These are phyloP conservation scores for Semnornis frantzii DNA, from an alignment of 2,113 vertebrate species.

Conservation along the genomic window DNA sequence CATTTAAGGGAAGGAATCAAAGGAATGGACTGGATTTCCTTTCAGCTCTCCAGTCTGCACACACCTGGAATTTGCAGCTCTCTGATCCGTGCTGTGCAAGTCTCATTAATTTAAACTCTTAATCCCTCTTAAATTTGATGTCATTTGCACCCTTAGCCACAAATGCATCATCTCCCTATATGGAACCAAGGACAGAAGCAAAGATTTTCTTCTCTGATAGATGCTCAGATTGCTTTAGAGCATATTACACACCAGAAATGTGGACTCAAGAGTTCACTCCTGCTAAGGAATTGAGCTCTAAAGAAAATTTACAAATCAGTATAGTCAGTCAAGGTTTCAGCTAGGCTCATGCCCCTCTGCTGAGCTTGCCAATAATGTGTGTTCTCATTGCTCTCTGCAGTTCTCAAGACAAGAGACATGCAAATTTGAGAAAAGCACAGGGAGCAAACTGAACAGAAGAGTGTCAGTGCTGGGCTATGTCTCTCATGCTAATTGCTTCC, in stretches of 20 bases:
- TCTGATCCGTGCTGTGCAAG: not conserved
- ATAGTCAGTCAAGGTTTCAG: not conserved
- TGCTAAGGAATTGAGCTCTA: not conserved
- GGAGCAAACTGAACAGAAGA: not conserved
- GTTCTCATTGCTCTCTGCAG: not conserved
- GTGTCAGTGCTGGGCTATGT: not conserved
- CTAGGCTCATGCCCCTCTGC: not conserved
- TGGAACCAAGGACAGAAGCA: not conserved
- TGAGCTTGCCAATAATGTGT: not conserved
- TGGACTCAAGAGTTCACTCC: not conserved
- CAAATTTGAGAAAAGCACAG: not conserved
- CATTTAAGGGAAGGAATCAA: not conserved
- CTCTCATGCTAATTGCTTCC: not conserved
- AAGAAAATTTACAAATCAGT: not conserved
- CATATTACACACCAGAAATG: not conserved
- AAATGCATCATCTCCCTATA: not conserved
- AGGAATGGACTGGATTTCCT: not conserved
- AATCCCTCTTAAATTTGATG: not conserved
- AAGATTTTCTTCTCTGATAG: not conserved
- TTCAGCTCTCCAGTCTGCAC: not conserved
- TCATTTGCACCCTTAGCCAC: not conserved
- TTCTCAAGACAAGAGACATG: not conserved
- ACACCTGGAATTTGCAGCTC: constrained; percentile 10
- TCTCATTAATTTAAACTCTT: constrained; percentile 19
- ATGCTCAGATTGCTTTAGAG: not conserved